These are phyloP conservation scores for Fundulus diaphanus DNA, from an alignment of 2,797 vertebrate genomes.

Conservation along the genomic window DNA sequence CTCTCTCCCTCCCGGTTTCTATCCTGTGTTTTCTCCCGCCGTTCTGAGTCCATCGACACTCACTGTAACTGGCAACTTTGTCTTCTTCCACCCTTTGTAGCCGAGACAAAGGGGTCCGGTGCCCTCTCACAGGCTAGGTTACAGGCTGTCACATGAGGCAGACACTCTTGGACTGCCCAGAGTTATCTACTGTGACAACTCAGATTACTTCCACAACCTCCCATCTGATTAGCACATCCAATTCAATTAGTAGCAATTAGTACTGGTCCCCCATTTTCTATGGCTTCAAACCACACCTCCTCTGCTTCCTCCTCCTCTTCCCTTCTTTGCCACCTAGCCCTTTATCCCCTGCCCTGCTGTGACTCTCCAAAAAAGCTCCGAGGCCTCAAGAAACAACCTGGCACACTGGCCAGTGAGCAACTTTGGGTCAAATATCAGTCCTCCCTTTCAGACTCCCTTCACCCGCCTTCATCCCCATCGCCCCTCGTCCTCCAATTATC, in stretches of 20 bases:
- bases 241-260: constrained; percentile 87
- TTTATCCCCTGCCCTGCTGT: constrained; percentile 31
- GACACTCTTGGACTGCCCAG: constrained; percentile 79
- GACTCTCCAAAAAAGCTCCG: constrained; percentile 47
- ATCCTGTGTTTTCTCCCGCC: constrained; percentile 11
- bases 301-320: neutral
- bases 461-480: neutral
- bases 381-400: constrained; percentile 61
- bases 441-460: neutral
- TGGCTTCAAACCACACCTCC: neutral
- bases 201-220: constrained; percentile 85
- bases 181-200: constrained; percentile 87
- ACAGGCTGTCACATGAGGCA: constrained; percentile 83
- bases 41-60: constrained; percentile 27
- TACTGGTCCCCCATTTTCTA: constrained; percentile 62
- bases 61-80: constrained; percentile 74
- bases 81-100: constrained; percentile 74
- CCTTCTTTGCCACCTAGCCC: constrained; percentile 5
- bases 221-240: constrained; percentile 85
- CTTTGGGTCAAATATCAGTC: constrained; percentile 60
- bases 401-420: constrained; percentile 54
- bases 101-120: constrained; percentile 76
- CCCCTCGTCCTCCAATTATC: constrained; percentile 59
- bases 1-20: constrained; percentile 1
- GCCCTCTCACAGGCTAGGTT: constrained; percentile 85